phyloP scores from a whole-genome alignment of 2,888 invertebrate species.

The Germaria angustata region DNA sequence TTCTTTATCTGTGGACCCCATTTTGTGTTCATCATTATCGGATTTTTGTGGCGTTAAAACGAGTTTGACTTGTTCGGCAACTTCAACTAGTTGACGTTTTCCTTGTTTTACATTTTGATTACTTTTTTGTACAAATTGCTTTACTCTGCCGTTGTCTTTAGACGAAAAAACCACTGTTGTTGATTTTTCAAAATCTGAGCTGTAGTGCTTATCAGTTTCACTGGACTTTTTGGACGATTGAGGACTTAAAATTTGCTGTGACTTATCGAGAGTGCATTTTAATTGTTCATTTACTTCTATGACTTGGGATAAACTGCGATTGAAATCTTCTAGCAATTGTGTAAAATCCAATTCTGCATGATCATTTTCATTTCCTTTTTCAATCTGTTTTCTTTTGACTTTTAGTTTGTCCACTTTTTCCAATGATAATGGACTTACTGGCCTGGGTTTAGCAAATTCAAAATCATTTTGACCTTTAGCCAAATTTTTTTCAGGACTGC shows the following conservation, averaged over 20 bases:
- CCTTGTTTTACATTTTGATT: conserved; percentile 42
- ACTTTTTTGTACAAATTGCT: conserved; percentile 33
- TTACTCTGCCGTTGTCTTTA: conserved; percentile 15
- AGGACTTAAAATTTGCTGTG: conserved; percentile 70
- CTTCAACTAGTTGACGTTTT: conserved; percentile 53
- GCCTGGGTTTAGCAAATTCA: conserved; percentile 48
- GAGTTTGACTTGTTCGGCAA: conserved; percentile 56
- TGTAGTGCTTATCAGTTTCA: conserved; percentile 55
- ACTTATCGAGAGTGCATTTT: conserved; percentile 71
- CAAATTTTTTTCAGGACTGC: conserved; percentile 71
- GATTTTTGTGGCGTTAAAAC: conserved; percentile 46
- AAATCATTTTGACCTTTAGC: conserved; percentile 27
- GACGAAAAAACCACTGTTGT: neutral
- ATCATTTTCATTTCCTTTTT: neutral
- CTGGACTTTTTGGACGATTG: conserved; percentile 29
- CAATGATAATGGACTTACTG: conserved; percentile 72
- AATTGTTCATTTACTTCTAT: conserved; percentile 75
- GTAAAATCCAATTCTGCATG: conserved; percentile 66
- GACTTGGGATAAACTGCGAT: conserved; percentile 75
- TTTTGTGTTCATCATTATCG: neutral
- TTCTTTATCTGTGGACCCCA: neutral
- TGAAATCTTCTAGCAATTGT: conserved; percentile 74
- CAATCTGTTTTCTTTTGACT: conserved; percentile 54
- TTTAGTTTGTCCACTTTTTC: conserved; percentile 71
- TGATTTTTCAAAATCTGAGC: conserved; percentile 68